Percentiles rank a stretch among this genome's conserved stretches.
Evolutionary conservation across 92 coral and sea anemone species (phyloP).

Genomic region (Bergia sp.): DNA sequence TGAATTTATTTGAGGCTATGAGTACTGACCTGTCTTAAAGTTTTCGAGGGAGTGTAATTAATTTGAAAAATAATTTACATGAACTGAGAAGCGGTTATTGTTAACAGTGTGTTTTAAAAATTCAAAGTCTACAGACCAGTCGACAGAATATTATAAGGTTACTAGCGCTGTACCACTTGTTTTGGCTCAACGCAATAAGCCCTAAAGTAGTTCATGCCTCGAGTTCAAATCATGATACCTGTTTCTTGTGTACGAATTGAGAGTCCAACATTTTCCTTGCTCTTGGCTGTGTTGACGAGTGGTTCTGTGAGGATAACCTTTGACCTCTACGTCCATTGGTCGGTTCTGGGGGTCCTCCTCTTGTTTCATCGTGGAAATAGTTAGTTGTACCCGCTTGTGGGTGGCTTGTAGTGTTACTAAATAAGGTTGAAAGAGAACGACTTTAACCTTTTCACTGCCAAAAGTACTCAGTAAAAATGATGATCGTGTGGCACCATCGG

Average conservation of each 20-base stretch:
- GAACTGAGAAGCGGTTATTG: too few species aligned
- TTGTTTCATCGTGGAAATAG: background rate
- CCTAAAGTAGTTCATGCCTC: background rate
- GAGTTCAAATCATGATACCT: background rate
- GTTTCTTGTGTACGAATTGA: slow-evolving; percentile 32
- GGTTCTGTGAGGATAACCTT: background rate
- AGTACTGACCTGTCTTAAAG: too few species aligned
- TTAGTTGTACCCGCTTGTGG: background rate
- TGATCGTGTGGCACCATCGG: too few species aligned
- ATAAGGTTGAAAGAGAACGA: background rate
- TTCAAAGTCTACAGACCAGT: too few species aligned
- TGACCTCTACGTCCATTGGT: slow-evolving; percentile 22
- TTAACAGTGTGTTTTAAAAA: too few species aligned
- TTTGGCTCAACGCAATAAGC: background rate
- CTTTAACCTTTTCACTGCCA: too few species aligned
- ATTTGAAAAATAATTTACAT: too few species aligned
- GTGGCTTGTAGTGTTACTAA: slow-evolving; percentile 4
- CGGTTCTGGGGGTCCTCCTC: background rate
- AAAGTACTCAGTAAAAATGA: too few species aligned
- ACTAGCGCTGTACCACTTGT: background rate
- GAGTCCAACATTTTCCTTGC: slow-evolving; percentile 36
- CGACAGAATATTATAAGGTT: background rate
- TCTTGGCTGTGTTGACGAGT: slow-evolving; percentile 19
- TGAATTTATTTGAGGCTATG: too few species aligned
- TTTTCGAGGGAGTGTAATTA: too few species aligned